Conservation (phyloP, 1,140 invertebrate species). For the Drosophila jambulina region DNA sequence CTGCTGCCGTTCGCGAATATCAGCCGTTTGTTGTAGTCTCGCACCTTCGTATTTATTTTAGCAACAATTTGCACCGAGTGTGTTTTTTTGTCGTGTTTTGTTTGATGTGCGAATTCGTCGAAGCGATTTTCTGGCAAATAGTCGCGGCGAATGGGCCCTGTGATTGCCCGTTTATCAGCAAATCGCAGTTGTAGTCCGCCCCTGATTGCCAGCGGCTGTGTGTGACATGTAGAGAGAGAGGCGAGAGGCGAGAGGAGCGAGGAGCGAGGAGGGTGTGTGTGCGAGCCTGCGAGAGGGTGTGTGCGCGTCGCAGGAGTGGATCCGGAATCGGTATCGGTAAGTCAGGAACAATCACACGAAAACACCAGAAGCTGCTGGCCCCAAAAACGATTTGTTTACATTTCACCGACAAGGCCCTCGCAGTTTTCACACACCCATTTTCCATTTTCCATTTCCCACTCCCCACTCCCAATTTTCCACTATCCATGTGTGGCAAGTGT, state of each 20-base stretch:
- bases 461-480: not conserved
- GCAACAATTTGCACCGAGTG: not conserved
- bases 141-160: slow-evolving; percentile 9
- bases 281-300: slow-evolving; percentile 12
- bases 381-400: slow-evolving; percentile 72
- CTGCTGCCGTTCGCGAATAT: slow-evolving; percentile 22
- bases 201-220: slow-evolving; percentile 14
- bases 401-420: slow-evolving; percentile 31
- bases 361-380: not conserved
- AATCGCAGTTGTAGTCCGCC: slow-evolving; percentile 10
- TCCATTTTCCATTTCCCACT: not conserved
- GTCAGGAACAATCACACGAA: slow-evolving; percentile 32
- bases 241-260: not conserved
- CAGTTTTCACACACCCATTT: slow-evolving; percentile 11
- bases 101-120: slow-evolving; percentile 15
- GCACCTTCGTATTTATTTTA: slow-evolving; percentile 19
- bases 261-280: slow-evolving; percentile 16
- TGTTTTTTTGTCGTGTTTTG: not conserved
- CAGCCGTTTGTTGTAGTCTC: not conserved
- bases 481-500: not conserved
- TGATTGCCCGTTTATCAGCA: slow-evolving; percentile 27
- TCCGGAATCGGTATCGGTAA: slow-evolving; percentile 72
- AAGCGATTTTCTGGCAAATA: slow-evolving; percentile 12
- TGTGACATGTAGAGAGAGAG: slow-evolving; percentile 52
- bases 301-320: slow-evolving; percentile 32